Evolutionary conservation across 2,888 invertebrate species (phyloP).

Genomic region (Steinernema scapterisci): DNA sequence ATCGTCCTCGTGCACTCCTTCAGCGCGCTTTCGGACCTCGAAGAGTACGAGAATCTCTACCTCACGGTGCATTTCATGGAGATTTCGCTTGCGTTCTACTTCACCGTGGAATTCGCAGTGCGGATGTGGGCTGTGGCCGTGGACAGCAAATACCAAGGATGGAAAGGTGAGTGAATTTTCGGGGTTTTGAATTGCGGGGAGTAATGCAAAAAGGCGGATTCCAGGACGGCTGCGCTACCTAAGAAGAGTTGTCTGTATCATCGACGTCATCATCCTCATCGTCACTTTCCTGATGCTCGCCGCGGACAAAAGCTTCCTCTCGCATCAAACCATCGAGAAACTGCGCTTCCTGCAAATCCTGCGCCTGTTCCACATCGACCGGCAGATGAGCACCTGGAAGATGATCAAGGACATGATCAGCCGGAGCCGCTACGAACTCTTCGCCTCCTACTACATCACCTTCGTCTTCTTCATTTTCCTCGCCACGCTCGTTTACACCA

Average conservation of each 20-base stretch:
- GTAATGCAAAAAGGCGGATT: not conserved
- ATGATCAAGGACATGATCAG: conserved; percentile 53
- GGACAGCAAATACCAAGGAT: conserved; percentile 55
- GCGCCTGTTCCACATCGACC: conserved; percentile 60
- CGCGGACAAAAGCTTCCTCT: conserved; percentile 40
- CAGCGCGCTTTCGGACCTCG: conserved; percentile 39
- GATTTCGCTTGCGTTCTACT: conserved; percentile 53
- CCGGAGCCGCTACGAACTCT: conserved; percentile 51
- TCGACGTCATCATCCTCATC: conserved; percentile 56
- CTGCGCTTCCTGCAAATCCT: conserved; percentile 54
- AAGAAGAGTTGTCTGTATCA: conserved; percentile 47
- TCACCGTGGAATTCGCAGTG: conserved; percentile 53
- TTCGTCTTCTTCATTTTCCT: conserved; percentile 50
- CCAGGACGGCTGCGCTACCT: conserved; percentile 52
- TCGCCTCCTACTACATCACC: conserved; percentile 57
- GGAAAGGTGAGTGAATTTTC: conserved; percentile 41
- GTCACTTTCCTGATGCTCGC: conserved; percentile 53
- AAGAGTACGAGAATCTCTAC: conserved; percentile 23
- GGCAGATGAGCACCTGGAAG: conserved; percentile 56
- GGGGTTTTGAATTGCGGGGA: not conserved
- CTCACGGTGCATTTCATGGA: conserved; percentile 47
- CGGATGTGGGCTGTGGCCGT: conserved; percentile 59
- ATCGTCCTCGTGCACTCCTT: conserved; percentile 44
- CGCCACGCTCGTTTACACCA: conserved; percentile 49
- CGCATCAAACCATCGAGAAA: conserved; percentile 38